A percentile compares a stretch with the other conserved stretches of the same genome.
Conservation (phyloP, 2,888 invertebrate genomes). For the Trachelus troglodyta region DNA sequence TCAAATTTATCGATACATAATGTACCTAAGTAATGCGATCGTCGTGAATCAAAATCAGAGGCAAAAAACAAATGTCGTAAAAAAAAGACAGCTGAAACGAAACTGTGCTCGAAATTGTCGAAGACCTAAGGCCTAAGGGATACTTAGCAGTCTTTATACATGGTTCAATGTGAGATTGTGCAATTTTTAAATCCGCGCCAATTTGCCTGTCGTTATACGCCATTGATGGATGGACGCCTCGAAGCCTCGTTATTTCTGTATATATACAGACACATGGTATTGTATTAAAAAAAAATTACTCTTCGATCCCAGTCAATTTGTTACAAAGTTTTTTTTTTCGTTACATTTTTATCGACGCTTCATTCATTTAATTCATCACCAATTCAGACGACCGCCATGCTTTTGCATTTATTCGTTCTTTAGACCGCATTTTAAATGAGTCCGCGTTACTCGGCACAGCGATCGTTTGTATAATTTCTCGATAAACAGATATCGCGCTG, state of each 20-base stretch:
- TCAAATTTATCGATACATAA: slow-evolving; percentile 51
- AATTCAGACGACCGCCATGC: not conserved
- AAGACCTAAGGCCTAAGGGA: not conserved
- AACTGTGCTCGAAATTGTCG: not conserved
- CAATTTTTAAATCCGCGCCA: slow-evolving; percentile 31
- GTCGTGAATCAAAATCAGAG: slow-evolving; percentile 47
- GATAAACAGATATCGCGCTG: slow-evolving; percentile 16
- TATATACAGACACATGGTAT: not conserved
- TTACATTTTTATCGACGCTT: not conserved
- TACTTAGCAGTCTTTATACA: not conserved
- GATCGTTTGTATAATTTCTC: slow-evolving; percentile 20
- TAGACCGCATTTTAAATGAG: not conserved
- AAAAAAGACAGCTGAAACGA: not conserved
- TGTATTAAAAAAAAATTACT: not conserved
- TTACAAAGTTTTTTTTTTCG: no score
- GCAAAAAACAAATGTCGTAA: not conserved
- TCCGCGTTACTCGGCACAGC: not conserved
- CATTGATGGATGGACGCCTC: slow-evolving; percentile 21
- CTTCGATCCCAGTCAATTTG: not conserved
- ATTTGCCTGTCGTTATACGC: slow-evolving; percentile 34
- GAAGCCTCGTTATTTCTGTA: slow-evolving; percentile 5
- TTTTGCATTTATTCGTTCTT: not conserved
- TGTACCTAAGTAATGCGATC: slow-evolving; percentile 47
- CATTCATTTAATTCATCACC: not conserved
- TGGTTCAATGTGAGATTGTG: slow-evolving; percentile 18